Evolutionary conservation across 1,140 invertebrate species (phyloP).

Genomic region (Melitaea cinxia): DNA sequence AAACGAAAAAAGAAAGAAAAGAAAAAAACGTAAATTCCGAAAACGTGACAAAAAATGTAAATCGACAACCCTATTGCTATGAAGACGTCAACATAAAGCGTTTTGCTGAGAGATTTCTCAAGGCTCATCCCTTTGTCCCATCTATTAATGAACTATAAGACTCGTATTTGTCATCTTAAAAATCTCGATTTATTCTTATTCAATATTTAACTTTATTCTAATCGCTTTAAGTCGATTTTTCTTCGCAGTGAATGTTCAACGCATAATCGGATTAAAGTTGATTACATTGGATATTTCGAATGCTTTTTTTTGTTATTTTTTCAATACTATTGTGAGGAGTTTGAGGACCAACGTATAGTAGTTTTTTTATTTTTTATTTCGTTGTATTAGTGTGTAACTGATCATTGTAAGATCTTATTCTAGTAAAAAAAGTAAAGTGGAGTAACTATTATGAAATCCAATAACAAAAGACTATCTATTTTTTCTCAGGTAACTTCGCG

Average conservation of each 20-base stretch:
- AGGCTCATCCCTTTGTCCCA: slow-evolving; percentile 35
- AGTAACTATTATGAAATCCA: no score
- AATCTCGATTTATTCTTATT: slow-evolving; percentile 14
- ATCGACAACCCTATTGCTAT: slow-evolving; percentile 17
- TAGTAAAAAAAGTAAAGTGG: no score
- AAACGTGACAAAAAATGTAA: background rate
- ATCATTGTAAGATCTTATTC: no score
- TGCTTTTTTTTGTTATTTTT: background rate
- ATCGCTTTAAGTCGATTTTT: background rate
- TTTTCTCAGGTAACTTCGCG: no score
- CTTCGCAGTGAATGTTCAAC: background rate
- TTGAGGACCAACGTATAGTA: no score
- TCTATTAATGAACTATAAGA: slow-evolving; percentile 48
- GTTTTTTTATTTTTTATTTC: no score
- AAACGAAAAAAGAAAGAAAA: no score
- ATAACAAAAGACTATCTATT: no score
- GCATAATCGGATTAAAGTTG: slow-evolving; percentile 1
- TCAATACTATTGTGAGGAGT: no score
- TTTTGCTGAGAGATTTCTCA: slow-evolving; percentile 30
- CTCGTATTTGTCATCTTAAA: slow-evolving; percentile 41
- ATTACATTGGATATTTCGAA: background rate
- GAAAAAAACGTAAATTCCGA: background rate
- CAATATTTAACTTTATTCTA: slow-evolving; percentile 15
- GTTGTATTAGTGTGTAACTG: no score
- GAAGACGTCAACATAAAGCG: slow-evolving; percentile 13